Evolutionary conservation across 1,140 invertebrate genomes (phyloP), one percentile per base, ranked within the genome.

Genomic region (Cherax destructor): DNA sequence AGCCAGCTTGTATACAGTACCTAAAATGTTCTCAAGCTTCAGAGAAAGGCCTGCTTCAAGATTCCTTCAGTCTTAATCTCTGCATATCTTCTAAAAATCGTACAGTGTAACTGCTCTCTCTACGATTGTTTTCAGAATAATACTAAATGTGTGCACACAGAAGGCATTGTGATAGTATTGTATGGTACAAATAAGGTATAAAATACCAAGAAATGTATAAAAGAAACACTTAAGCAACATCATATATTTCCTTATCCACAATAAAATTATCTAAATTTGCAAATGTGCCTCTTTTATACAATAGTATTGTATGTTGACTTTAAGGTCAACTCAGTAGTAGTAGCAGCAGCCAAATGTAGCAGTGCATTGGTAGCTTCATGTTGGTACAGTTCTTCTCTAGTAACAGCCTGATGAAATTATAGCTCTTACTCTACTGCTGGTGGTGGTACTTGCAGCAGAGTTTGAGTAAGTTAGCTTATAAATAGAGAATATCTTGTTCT

Each of bases 341-440:
- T 86, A 56, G 69, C 30, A 30, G 69, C 50, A 56, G n/a, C 74
- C 52, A 56, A 86, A 21, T 77, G 69, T 86, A 86, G 85, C 30
- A 76, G 56, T 86, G 85, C 85, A 86, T 78, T 78, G 72, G 50
- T 77, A 59, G 85, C 76, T 61, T 78, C 21, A 3, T 86, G 85
- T 24, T 76, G 84, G 69, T 86, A 30, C 30, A 41, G 30, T 41
- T 41, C 18, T 74, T 30, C 30, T 30, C 16, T 74, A 74, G 69
- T 74, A 30, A 74, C 24, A 74, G 24, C n/a, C 21, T 10, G 24
- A 30, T 3, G 69, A 74, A 74, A 74, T 30, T 74, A 21, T 74
- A 74, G 69, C 7, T 74, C n/a, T 21, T 74, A 74, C n/a, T 30
- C 24, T 74, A 18, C 69, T 65, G 11, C 69, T 74, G n/a, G 5